Percentiles rank a stretch among this genome's conserved stretches.
Conservation (phyloP, 2,113 vertebrate species). For the Elgaria multicarinata region DNA sequence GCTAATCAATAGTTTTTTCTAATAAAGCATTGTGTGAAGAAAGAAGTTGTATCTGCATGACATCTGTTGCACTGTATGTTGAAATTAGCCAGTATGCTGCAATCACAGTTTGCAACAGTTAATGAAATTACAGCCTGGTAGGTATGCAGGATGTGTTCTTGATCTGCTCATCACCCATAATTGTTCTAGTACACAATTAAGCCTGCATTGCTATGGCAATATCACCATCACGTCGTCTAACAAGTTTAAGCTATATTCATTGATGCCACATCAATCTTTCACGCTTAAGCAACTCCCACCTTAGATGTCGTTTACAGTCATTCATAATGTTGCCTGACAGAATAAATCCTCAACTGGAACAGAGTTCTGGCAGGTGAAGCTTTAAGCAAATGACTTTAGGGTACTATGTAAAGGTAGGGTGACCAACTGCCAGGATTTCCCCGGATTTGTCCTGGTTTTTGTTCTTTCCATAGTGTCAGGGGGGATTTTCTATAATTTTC, state of each 20-base stretch:
- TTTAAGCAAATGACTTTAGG: slow-evolving; percentile 38
- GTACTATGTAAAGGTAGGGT: slow-evolving; percentile 19
- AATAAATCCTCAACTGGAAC: not conserved
- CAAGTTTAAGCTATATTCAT: not conserved
- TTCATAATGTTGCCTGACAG: slow-evolving; percentile 19
- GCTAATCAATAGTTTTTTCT: not conserved
- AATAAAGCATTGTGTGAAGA: not conserved
- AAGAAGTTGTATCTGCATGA: not conserved
- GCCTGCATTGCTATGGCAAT: not conserved
- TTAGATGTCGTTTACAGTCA: not conserved
- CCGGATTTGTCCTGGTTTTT: no score
- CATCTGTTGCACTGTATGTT: slow-evolving; percentile 12
- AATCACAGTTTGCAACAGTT: no score
- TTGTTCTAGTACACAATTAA: slow-evolving; percentile 26
- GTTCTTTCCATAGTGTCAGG: no score
- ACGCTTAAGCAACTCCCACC: not conserved
- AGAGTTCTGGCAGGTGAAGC: not conserved
- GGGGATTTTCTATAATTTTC: no score
- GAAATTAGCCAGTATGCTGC: not conserved
- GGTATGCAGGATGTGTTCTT: slow-evolving; percentile 19
- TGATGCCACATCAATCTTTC: slow-evolving; percentile 11
- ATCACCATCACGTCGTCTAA: not conserved
- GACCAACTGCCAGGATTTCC: no score
- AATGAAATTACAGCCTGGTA: not conserved
- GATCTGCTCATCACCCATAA: rapidly evolving